A percentile compares a stretch with the other conserved stretches of the same genome.
These are phyloP conservation scores for Tragelaphus eurycerus DNA, from an alignment of 2,797 vertebrate species.

Conservation along the genomic window DNA sequence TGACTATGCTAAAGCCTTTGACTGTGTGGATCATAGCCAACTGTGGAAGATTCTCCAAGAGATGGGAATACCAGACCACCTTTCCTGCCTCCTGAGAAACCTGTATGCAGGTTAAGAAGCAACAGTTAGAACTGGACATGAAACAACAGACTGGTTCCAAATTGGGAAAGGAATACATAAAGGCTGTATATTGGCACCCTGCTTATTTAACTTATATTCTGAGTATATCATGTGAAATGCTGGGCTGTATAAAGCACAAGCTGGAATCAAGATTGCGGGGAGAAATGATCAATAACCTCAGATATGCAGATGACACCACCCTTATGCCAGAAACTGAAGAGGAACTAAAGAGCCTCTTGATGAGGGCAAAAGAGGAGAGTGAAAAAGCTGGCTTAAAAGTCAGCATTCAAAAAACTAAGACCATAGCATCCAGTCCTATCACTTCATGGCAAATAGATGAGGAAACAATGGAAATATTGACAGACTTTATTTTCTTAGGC, in stretches of 20 bases:
- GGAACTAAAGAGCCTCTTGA: background rate
- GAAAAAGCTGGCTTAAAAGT: background rate
- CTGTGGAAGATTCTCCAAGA: background rate
- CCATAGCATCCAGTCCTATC: background rate
- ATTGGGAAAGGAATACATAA: background rate
- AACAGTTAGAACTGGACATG: background rate
- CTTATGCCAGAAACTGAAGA: background rate
- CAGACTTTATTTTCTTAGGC: background rate
- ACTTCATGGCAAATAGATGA: background rate
- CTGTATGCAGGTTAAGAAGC: background rate
- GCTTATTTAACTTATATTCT: background rate
- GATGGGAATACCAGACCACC: background rate
- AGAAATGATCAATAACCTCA: background rate
- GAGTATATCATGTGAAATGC: background rate
- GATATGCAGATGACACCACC: background rate
- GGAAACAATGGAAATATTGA: background rate
- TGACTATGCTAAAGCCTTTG: background rate
- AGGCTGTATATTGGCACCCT: background rate
- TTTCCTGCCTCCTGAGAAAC: background rate
- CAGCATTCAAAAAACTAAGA: background rate
- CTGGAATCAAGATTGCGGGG: background rate
- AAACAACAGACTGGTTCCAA: background rate
- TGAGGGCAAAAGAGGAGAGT: fast-evolving
- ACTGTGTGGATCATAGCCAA: background rate
- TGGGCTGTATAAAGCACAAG: background rate